Base-by-base conservation (phyloP, 2,888 invertebrate genomes). In the Argyra leucocephala region DNA sequence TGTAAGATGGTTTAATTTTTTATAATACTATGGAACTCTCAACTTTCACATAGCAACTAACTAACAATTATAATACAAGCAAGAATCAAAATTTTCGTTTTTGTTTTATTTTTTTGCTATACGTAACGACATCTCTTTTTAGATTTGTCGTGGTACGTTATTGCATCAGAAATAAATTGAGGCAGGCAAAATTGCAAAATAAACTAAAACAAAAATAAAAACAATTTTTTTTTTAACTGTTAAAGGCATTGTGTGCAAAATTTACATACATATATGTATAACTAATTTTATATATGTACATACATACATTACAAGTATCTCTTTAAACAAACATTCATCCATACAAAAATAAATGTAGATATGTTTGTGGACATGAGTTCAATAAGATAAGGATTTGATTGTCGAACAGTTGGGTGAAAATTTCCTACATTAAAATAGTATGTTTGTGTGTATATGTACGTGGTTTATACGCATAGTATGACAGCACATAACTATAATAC, bases 371-470 rank as follows among this genome's bases (percentile, higher is more conserved):
- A n/a, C n/a, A n/a, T 48, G 18, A 48, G 48, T 48, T 48, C 48
- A 48, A 48, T 48, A n/a, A 48, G 48, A 48, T 48, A 48, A 48
- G 48, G 48, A 48, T 48, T 48, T 48, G 48, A 15, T 48, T 48
- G 48, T 48, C 18, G n/a, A 48, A 48, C 48, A 48, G 18, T 48
- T 48, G 48, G 48, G n/a, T 48, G 48, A 48, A 48, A 48, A 18
- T 48, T 9, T 48, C 31, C 1, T 2, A 12, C 31, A 31, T 31
- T 10, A 31, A 10, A 31, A 31, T 10, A 10, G 31, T 12, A 31
- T 12, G 31, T 31, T 12, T 31, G 7, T 10, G 12, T 31, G 31
- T 31, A n/a, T n/a, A n/a, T n/a, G n/a, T n/a, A n/a, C n/a, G n/a
- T n/a, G n/a, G n/a, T n/a, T n/a, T n/a, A n/a, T n/a, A n/a, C n/a